Percentiles rank a stretch among this genome's conserved stretches.
Evolutionary conservation across 2,113 vertebrate species (phyloP).

Genomic region (Progne subis): DNA sequence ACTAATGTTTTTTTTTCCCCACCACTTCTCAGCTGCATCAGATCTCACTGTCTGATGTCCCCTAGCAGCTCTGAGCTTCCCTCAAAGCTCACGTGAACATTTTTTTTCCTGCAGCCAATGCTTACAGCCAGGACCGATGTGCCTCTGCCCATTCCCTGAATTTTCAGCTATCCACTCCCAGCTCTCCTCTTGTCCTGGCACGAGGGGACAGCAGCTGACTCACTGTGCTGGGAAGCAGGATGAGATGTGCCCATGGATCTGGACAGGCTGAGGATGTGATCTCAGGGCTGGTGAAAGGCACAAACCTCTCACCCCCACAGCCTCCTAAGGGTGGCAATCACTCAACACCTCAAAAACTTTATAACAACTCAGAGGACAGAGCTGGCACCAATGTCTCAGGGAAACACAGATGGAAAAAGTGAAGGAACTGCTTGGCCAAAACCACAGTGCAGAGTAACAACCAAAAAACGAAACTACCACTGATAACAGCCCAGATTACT

Average conservation of each 20-base stretch:
- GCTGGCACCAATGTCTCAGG: not conserved
- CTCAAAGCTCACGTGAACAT: not conserved
- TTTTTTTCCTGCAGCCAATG: not conserved
- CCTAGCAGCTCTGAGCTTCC: not conserved
- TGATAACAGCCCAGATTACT: not conserved
- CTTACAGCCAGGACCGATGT: not conserved
- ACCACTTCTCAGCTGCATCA: not conserved
- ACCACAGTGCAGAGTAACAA: not conserved
- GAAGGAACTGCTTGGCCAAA: not conserved
- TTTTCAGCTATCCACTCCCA: not conserved
- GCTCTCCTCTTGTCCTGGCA: not conserved
- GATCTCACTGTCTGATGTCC: not conserved
- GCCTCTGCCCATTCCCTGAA: not conserved
- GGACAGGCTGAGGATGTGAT: not conserved
- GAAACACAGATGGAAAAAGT: not conserved
- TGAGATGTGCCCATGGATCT: rapidly evolving
- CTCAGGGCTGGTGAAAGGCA: not conserved
- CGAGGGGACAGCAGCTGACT: not conserved
- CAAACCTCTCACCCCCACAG: rapidly evolving
- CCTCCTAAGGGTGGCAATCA: not conserved
- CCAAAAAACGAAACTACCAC: not conserved
- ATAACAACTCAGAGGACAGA: not conserved
- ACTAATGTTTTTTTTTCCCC: not conserved
- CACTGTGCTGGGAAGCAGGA: not conserved
- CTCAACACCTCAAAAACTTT: not conserved